Evolutionary conservation across 2,797 vertebrate species (phyloP), one percentile per base, ranked within the genome.

Genomic region (Manis pentadactyla): DNA sequence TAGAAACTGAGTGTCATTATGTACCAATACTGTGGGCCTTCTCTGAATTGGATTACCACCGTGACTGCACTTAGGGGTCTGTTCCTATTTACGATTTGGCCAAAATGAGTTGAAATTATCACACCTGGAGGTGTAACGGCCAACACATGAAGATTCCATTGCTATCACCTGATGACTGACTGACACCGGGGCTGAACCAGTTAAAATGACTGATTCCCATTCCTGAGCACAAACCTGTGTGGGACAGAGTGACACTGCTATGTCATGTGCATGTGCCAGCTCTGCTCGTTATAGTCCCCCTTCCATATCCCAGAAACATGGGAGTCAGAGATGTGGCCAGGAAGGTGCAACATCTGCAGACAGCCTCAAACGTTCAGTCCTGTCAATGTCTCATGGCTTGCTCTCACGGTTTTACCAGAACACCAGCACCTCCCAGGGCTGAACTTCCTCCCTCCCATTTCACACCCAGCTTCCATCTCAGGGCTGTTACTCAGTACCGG

Each of bases 121-220:
- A 19, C 42, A 17, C 4, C 31, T 1, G 10, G n/a, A 51, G 51
- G 31, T 0, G 5, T 17, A 39, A 46, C 0, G 0, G 11, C 2
- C 57, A 29, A 13, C 10, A 13, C 19, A 11, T 0, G 11, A 23
- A 39, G 15, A 8, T 1, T 5, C 51, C 31, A 4, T 2, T 5
- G n/a, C 25, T 64, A 14, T 23, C 19, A 21, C 49, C 78, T 23
- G 42, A 68, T 8, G 39, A 25, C n/a, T 7, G 29, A 39, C 15
- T 8, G 39, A 27, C 19, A 9, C 4, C 10, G 21, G 53, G 73
- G 25, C 53, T 11, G 21, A 14, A 34, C 37, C 10, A 17, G 27
- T 21, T 6, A 34, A 10, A 25, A 21, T 6, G 10, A 39, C 17
- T 23, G 5, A 14, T 7, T 29, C 57, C 63, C 14, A 7, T 5